phyloP scores from a whole-genome alignment of 2,888 invertebrate genomes.

The Campoletis raptor region DNA sequence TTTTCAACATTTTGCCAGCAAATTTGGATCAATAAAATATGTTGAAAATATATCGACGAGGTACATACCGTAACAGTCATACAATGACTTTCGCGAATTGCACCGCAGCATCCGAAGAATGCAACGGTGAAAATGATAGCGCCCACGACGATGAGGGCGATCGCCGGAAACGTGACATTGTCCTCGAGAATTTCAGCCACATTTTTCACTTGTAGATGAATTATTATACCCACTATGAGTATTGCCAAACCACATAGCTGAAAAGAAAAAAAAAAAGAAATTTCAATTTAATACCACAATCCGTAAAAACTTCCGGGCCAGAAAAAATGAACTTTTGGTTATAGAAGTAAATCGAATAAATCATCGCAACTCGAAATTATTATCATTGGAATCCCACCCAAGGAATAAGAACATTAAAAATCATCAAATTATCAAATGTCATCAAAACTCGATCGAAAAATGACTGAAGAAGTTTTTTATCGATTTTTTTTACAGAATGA shows the following conservation, averaged over 20 bases:
- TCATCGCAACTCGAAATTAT: background rate
- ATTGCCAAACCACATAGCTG: slow-evolving; percentile 91
- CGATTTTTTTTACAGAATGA: background rate
- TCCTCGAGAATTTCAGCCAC: slow-evolving; percentile 83
- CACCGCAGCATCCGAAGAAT: slow-evolving; percentile 84
- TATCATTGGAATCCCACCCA: background rate
- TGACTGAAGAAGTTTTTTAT: background rate
- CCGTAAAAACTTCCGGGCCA: background rate
- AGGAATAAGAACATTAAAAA: background rate
- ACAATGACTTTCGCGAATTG: slow-evolving; percentile 82
- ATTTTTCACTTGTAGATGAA: slow-evolving; percentile 86
- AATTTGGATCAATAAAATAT: background rate
- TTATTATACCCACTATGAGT: slow-evolving; percentile 89
- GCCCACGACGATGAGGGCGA: slow-evolving; percentile 89
- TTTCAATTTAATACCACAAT: background rate
- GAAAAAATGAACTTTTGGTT: background rate
- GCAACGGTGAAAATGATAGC: slow-evolving; percentile 86
- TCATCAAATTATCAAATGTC: background rate
- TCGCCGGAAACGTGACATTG: slow-evolving; percentile 87
- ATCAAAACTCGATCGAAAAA: background rate
- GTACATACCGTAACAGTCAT: slow-evolving; percentile 82
- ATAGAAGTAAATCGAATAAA: background rate
- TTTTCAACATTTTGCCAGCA: background rate
- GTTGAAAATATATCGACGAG: background rate
- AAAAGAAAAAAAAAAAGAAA: slow-evolving; percentile 75